These are phyloP conservation scores for Astatotilapia flaviijosephi DNA, from an alignment of 2,113 vertebrate species.

Conservation along the genomic window DNA sequence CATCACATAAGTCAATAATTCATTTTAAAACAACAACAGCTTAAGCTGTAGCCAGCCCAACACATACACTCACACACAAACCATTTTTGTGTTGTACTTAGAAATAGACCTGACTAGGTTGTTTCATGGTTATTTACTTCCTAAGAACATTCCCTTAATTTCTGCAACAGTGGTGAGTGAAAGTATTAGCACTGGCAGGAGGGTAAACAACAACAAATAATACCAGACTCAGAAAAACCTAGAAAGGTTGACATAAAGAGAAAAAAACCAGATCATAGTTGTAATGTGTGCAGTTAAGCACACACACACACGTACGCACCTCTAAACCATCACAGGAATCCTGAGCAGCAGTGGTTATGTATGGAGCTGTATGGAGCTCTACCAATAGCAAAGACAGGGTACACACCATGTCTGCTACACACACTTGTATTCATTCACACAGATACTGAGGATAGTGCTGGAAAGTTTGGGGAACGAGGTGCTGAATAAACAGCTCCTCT, in stretches of 20 bases:
- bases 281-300: neutral
- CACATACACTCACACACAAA: neutral
- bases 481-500: slow-evolving; percentile 14
- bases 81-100: neutral
- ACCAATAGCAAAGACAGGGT: neutral
- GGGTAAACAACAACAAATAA: neutral
- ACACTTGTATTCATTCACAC: neutral
- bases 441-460: neutral
- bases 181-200: neutral
- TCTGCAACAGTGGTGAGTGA: neutral
- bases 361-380: neutral
- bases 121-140: slow-evolving; percentile 25
- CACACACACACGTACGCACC: neutral
- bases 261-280: neutral
- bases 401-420: neutral
- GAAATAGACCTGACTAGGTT: neutral
- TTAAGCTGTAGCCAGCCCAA: neutral
- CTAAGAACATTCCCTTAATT: slow-evolving; percentile 1
- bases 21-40: slow-evolving; percentile 2
- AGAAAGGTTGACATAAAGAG: neutral
- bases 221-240: neutral
- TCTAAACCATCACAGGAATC: slow-evolving; percentile 41
- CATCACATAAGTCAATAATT: slow-evolving; percentile 33
- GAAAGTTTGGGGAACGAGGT: neutral
- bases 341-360: slow-evolving; percentile 11